Evolutionary conservation across 2,888 invertebrate species (phyloP), one percentile per base, ranked within the genome.

Genomic region (Drosophila quasianomalipes): DNA sequence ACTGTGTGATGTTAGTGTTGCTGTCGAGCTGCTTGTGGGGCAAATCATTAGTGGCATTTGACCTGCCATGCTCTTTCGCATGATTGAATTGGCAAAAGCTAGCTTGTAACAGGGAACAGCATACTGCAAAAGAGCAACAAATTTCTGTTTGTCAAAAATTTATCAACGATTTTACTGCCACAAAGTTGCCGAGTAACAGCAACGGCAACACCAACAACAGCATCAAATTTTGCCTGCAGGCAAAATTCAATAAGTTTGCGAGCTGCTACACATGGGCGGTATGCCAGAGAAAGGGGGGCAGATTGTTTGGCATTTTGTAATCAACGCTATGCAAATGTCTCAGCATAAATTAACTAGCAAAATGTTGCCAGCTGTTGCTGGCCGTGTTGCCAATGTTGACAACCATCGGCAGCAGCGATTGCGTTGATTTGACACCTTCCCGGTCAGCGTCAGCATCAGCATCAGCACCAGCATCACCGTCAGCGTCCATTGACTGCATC

Each of bases 31-130:
- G 85, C 85, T 83, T 88, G 86, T 90, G 85, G 89, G 83, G 83
- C 81, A 91, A 90, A 84, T 90, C 90, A 91, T 91, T 91, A 91
- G 91, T 91, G 91, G 84, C 90, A 87, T 91, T 91, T 91, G 91
- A 91, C 91, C 91, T 83, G 82, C 62, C 83, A 82, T 86, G 85
- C 89, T 79, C 79, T 79, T 83, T 80, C 75, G 79, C 78, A 76
- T 84, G 87, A 87, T 87, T 86, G 86, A 87, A 89, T 87, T 87
- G 84, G 78, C 82, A 82, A 87, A 69, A 73, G 59, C 41, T 59
- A 73, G 39, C 28, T 39, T 14, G 57, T 39, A 57, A 77, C 70
- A 57, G 68, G 19, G 2, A 31, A 33, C 71, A 59, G 66, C 39
- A 44, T 10, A 31, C 61, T 41, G 62, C 63, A 58, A 70, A 44